These are phyloP conservation scores for Hirundichthys speculiger DNA, from an alignment of 2,113 vertebrate species.

Conservation along the genomic window DNA sequence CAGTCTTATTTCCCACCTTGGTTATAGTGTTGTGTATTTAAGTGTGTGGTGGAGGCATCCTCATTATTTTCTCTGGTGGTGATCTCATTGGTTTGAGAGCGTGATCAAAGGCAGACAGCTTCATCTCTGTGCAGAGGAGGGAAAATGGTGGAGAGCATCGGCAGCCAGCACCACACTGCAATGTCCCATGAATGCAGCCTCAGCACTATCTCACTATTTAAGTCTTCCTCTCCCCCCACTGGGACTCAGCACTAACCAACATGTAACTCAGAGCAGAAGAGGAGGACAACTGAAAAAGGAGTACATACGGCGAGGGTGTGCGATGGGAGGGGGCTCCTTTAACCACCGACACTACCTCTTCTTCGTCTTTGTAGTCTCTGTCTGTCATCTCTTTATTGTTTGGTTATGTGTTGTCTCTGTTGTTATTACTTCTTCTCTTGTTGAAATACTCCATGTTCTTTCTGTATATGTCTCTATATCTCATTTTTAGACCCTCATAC, in stretches of 20 bases:
- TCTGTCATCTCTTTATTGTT: conserved; percentile 54
- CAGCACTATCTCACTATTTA: conserved; percentile 83
- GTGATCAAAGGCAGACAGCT: conserved; percentile 84
- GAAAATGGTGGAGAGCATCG: conserved; percentile 85
- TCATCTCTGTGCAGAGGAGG: conserved; percentile 68
- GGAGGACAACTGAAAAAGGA: conserved; percentile 37
- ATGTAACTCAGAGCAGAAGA: conserved; percentile 23
- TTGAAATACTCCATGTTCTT: no score
- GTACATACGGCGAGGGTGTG: conserved; percentile 12
- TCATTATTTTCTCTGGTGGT: conserved; percentile 83
- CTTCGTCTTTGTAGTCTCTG: conserved; percentile 14
- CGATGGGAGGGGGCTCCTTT: conserved; percentile 1
- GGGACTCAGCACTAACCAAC: conserved; percentile 79
- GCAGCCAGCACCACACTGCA: conserved; percentile 82
- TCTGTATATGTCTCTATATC: conserved; percentile 16
- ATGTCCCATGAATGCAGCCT: conserved; percentile 85
- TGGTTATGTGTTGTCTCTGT: conserved; percentile 39
- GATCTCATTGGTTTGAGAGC: conserved; percentile 79
- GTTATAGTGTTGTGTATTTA: conserved; percentile 14
- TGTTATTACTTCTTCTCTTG: conserved; percentile 34
- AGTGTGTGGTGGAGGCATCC: conserved; percentile 35
- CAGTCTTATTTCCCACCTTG: conserved; percentile 36
- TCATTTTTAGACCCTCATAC: conserved; percentile 5
- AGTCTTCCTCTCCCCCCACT: conserved; percentile 60
- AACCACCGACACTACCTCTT: conserved; percentile 4